Base-by-base conservation (phyloP, 30 jellyfish, hydroid and myxozoan species). In the Cassiopea andromeda region DNA sequence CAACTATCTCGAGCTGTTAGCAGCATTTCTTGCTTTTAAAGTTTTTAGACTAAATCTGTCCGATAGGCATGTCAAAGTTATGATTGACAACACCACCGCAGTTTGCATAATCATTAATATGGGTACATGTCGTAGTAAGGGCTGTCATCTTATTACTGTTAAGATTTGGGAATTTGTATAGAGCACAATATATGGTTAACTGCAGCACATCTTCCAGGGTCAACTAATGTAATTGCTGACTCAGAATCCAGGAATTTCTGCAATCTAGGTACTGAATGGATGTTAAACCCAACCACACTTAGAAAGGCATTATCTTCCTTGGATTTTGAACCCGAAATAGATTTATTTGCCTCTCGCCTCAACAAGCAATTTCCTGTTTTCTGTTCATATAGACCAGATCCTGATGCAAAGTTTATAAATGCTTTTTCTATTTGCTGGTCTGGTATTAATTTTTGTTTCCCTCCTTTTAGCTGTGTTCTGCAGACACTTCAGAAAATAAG, bases 191-290 rank as follows among this genome's bases (percentile, higher is more conserved):
- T 69, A n/a, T 88, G 95, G 92, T 64, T 88, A 4, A 88, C 85
- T 48, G 85, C 91, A 44, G 79, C 95, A 50, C 90, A 48, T 80
- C 84, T 88, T 57, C 95, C 95, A 77, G 95, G 95, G 19, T 73
- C 46, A 27, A 15, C 46, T 27, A 88, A 78, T 70, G 77, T 79
- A 15, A 64, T 60, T 85, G 93, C 93, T 43, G 93, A 68, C 59
- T 13, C 58, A n/a, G 87, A 85, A 18, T 85, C 93, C 54, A 73
- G 93, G 71, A 60, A 45, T 27, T 72, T 72, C 44, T 47, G 46
- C 75, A 85, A 85, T 71, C 61, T 60, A 64, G 80, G 59, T 59
- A 43, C 87, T 27, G 93, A 85, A 72, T 85, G 93, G 93, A 85
- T 85, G 93, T 57, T 85, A 45, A 85, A 85, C 60, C 18, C 93